Evolutionary conservation across 2,113 vertebrate genomes (phyloP), one percentile per base, ranked within the genome.

Genomic region (Cygnus atratus): DNA sequence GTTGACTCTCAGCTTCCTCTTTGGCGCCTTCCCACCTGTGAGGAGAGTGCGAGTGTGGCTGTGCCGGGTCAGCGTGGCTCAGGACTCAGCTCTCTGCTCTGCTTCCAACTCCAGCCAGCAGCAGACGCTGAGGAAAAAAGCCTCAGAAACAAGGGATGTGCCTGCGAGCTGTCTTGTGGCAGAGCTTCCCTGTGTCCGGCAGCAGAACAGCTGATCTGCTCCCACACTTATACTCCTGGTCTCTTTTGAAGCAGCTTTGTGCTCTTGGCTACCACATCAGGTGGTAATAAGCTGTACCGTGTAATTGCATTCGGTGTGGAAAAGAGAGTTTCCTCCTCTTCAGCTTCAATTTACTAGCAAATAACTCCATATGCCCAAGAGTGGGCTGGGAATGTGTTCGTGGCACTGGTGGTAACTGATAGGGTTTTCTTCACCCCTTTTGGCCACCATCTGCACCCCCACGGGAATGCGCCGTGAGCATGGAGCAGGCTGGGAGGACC

Each of bases 201-300:
- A 67, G 59, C 3, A 4, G 89, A 25, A 71, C 86, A 92, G 88
- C 75, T 11, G 13, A 72, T 88, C 84, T 46, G 11, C 88, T 92
- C 73, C 50, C 84, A 62, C 1, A 0, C 52, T 78, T 72, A 2
- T n/a, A 9, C 29, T 35, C 59, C 86, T 19, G 59, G 58, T 76
- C 79, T 88, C 86, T 71, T 86, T n/a, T 33, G 83, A 72, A 95
- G 86, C 92, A 90, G 92, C 72, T 90, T 90, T 80, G 39, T 84
- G 92, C 88, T 84, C 91, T 90, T 84, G 86, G 83, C 91, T 87
- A 67, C 80, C 2, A 84, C 95, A 94, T 88, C 80, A 88, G 95
- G 57, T 68, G 70, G 52, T 48, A 78, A 95, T 95, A 93, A 96
- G 41, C 73, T 25, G 17, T 8, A 43, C 94, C 26, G 2, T 41